Conservation (phyloP, 2,797 vertebrate species). For the Darevskia mixta region DNA sequence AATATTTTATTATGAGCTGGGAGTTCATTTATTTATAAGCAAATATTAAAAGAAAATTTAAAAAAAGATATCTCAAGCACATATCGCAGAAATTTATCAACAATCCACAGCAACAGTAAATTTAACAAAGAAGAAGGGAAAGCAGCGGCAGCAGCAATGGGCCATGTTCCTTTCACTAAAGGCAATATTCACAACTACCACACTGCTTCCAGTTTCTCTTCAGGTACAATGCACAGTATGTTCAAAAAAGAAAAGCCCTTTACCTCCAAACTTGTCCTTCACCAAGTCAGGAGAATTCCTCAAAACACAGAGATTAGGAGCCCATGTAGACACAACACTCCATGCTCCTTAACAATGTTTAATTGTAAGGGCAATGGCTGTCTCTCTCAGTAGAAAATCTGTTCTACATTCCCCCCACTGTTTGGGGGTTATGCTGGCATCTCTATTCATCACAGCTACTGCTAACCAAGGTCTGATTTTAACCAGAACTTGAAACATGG, state of each 20-base stretch:
- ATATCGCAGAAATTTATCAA: background rate
- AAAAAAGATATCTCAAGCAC: background rate
- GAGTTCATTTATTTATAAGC: no score
- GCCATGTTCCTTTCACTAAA: background rate
- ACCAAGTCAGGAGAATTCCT: background rate
- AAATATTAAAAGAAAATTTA: no score
- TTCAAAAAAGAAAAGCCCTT: background rate
- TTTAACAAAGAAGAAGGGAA: no score
- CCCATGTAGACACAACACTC: background rate
- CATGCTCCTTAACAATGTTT: background rate
- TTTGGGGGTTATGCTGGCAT: background rate
- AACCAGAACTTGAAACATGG: background rate
- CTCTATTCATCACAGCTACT: background rate
- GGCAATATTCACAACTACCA: background rate
- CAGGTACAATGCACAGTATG: background rate
- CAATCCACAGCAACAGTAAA: no score
- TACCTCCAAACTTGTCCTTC: slow-evolving; percentile 17
- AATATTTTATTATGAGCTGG: no score
- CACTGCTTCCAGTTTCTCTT: background rate
- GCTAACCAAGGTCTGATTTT: background rate
- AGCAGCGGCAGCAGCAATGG: background rate
- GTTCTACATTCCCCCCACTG: background rate
- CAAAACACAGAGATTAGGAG: background rate
- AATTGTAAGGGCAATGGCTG: background rate
- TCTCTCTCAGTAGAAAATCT: background rate